Percentiles rank a stretch among this genome's conserved stretches.
Conservation (phyloP, 2,113 vertebrate genomes). For the Halcyon senegalensis region DNA sequence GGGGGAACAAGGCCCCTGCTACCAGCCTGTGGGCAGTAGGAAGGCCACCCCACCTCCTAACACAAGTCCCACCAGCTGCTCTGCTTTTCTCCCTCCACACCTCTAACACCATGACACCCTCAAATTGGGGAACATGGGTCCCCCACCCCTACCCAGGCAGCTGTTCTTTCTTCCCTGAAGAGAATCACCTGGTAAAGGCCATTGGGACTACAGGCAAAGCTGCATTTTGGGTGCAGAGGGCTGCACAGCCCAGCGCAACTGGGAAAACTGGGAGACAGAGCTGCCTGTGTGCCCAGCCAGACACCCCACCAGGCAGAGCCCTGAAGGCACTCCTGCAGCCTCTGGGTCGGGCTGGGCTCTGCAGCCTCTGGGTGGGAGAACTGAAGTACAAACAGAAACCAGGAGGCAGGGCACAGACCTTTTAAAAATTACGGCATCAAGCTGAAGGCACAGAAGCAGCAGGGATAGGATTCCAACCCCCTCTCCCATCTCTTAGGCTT, state of each 20-base stretch:
- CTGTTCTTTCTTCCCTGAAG: background rate
- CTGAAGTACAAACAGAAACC: background rate
- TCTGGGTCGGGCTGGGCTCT: background rate
- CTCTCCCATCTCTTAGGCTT: background rate
- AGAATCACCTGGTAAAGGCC: background rate
- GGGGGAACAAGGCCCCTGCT: background rate
- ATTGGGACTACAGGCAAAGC: background rate
- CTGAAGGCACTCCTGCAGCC: accelerated
- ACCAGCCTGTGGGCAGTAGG: background rate
- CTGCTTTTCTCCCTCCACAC: background rate
- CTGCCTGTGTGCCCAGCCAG: accelerated
- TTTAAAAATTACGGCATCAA: background rate
- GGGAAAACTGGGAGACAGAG: background rate
- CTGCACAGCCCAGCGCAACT: background rate
- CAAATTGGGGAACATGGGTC: background rate
- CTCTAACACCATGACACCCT: background rate
- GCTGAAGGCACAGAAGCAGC: background rate
- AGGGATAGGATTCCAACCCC: background rate
- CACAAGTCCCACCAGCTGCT: background rate
- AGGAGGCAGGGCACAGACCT: background rate
- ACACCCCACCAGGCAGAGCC: background rate
- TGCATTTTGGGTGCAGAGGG: background rate
- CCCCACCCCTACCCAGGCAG: background rate
- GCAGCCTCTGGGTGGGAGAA: background rate
- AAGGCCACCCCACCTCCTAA: no score